Base-by-base conservation (phyloP, 1,140 invertebrate species). In the Zaprionus lachaisei region DNA sequence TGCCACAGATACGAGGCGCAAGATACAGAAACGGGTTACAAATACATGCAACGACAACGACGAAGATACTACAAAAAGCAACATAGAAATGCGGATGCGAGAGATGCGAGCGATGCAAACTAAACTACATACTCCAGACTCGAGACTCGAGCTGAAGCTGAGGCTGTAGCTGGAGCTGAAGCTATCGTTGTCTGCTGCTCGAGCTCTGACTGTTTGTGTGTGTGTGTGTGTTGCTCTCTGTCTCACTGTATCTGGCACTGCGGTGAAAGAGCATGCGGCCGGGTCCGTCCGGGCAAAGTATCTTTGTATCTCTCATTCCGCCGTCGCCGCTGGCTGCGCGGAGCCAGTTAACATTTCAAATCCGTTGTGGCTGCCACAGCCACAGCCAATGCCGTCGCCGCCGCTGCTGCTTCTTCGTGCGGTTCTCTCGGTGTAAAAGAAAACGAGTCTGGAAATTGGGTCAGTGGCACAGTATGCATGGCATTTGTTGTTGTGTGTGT, bases 401-500 rank as follows among this genome's bases (percentile, higher is more conserved):
- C 1, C 72, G 57, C 71, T 70, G 63, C 62, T 67, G 38, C n/a
- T 28, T 64, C 73, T 80, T 80, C 64, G 63, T 72, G 74, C 56
- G 78, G 73, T 79, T 79, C 73, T 79, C 41, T 62, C 24, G 67
- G n/a, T 65, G 56, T 47, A 47, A 63, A 77, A 72, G 58, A 68
- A 83, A 83, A 89, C 85, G 79, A 89, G 85, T 89, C 79, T 86
- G 83, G 76, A 89, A 90, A 92, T 81, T 92, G 81, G 90, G 90
- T 92, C 90, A 92, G 90, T 92, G 90, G 90, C 85, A 92, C 90
- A 92, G 80, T 83, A 89, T 89, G 85, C 86, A 90, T 85, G 85
- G 81, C 79, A 87, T 89, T 80, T 87, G 83, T 77, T 58, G 61
- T 41, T 74, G 77, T 85, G 64, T 74, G 47, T 72, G 80, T 69